Evolutionary conservation across 2,888 invertebrate species (phyloP), one percentile per base, ranked within the genome.

Genomic region (Cerastis leucographa): DNA sequence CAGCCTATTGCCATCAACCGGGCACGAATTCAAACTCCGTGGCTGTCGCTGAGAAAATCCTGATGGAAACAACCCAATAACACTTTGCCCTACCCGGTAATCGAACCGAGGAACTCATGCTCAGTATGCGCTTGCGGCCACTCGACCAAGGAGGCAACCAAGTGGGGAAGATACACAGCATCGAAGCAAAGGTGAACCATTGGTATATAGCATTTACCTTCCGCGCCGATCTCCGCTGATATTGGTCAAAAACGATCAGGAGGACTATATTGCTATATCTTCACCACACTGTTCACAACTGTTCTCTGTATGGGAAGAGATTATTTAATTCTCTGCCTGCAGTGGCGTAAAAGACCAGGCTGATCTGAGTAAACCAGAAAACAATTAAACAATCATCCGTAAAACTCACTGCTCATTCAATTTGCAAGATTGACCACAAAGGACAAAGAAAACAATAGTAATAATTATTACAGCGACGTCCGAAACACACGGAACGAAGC

Each of bases 361-460:
- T 8, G 3, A 25, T 3, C n/a, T n/a, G n/a, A n/a, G n/a, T n/a
- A n/a, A 76, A 82, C 42, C 49, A 9, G 62, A 62, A 40, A 62
- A 40, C 62, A n/a, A 83, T 83, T 75, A 82, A 56, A 42, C 22
- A 44, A 44, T 74, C 51, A 74, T 74, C 22, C 17, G 25, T 12
- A 22, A 46, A 44, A 42, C 56, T 49, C 56, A 65, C 40, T 4
- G 17, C 64, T 49, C n/a, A 80, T 82, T 84, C 73, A 77, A 80
- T 82, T 86, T 75, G 46, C 76, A 14, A 44, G 70, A 67, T 49
- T 73, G 46, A 73, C 72, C 72, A 80, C 76, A 73, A 77, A 78
- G 66, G 76, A 74, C 35, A 74, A 66, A 81, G 68, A 62, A 77
- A 74, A 75, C 56, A 85, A 73, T 76, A 62, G 56, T 76, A 78